Evolutionary conservation across 2,888 invertebrate species (phyloP).

Genomic region (Mantis religiosa): DNA sequence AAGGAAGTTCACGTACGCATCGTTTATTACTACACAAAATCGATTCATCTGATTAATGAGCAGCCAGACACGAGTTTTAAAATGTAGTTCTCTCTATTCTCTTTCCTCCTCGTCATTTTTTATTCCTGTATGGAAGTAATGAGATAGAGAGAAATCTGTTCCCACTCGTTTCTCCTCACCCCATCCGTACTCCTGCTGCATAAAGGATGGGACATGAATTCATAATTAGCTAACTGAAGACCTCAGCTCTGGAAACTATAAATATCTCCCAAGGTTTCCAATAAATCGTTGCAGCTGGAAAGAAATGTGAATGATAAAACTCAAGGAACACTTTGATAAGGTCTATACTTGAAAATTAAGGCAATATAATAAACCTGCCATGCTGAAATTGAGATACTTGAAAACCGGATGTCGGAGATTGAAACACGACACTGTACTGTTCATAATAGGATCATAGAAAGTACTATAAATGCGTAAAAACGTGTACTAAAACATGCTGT

Average conservation of each 20-base stretch:
- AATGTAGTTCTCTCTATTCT: neutral
- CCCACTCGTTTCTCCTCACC: neutral
- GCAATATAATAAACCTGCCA: no score
- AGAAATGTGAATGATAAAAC: no score
- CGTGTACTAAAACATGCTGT: no score
- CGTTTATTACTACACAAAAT: neutral
- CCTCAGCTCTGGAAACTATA: neutral
- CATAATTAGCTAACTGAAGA: neutral
- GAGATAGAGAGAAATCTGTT: neutral
- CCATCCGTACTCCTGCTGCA: neutral
- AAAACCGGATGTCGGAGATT: no score
- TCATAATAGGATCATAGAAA: no score
- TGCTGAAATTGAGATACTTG: no score
- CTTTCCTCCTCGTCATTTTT: neutral
- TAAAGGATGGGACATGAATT: slow-evolving; percentile 2
- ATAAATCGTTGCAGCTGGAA: neutral
- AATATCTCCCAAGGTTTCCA: neutral
- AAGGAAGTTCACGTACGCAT: no score
- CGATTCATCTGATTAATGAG: neutral
- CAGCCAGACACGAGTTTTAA: neutral
- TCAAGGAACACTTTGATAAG: no score
- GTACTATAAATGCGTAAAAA: no score
- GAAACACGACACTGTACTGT: no score
- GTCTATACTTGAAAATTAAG: no score
- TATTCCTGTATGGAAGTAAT: neutral